Percentiles rank a stretch among this genome's conserved stretches.
Evolutionary conservation across 2,113 vertebrate genomes (phyloP).

Genomic region (Neomonachus schauinslandi): DNA sequence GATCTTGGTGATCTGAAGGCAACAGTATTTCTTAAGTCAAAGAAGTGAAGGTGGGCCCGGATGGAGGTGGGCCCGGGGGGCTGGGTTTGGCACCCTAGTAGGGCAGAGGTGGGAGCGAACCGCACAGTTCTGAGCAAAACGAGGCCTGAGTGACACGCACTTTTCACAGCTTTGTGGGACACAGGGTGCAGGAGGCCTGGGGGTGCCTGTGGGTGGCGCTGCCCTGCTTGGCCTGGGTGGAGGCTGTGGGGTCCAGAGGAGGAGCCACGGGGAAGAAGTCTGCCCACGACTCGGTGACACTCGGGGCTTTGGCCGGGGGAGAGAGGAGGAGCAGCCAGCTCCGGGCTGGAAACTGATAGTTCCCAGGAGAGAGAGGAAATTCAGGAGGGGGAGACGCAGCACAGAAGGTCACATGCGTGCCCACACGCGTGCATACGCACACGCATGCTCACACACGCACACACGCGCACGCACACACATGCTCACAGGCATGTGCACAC

Average conservation of each 20-base stretch:
- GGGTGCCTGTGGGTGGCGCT: no score
- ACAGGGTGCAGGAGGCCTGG: no score
- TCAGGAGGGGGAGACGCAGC: no score
- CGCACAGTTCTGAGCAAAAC: background rate
- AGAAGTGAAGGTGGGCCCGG: background rate
- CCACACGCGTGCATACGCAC: no score
- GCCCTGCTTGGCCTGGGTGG: background rate
- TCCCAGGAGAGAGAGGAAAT: background rate
- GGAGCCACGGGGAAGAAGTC: rapidly evolving
- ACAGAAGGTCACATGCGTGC: background rate
- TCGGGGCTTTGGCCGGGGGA: background rate
- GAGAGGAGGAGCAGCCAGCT: background rate
- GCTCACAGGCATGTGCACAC: no score
- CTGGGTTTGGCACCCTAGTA: background rate
- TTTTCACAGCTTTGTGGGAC: background rate
- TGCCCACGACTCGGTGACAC: no score
- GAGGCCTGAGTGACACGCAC: background rate
- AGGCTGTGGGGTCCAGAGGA: no score
- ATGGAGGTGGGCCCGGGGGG: rapidly evolving
- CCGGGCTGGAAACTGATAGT: background rate
- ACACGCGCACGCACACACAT: no score
- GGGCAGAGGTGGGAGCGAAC: background rate
- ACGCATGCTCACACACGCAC: background rate
- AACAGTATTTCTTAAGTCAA: background rate
- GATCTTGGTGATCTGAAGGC: background rate